These are phyloP conservation scores for Eupithecia vulgata DNA, from an alignment of 2,888 invertebrate species.

Conservation along the genomic window DNA sequence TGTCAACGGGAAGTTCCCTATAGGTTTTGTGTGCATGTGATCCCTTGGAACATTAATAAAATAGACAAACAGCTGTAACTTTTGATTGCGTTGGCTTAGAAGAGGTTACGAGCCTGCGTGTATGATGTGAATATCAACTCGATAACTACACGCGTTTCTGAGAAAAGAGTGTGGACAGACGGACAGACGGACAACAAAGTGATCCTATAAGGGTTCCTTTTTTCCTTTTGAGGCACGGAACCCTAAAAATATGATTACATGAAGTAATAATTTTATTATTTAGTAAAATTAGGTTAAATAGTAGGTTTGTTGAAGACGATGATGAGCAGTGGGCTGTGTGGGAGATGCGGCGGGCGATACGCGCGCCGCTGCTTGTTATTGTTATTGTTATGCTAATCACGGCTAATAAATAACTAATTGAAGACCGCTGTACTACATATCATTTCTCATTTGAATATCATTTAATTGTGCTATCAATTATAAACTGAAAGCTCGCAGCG, in stretches of 20 bases:
- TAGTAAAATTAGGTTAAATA: constrained; percentile 19
- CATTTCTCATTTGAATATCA: constrained; percentile 48
- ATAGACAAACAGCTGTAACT: too few relatives aligned
- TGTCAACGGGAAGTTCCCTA: too few relatives aligned
- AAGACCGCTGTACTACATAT: constrained; percentile 47
- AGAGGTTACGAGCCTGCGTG: too few relatives aligned
- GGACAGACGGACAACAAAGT: too few relatives aligned
- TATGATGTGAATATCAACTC: too few relatives aligned
- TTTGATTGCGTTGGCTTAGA: too few relatives aligned
- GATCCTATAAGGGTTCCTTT: too few relatives aligned
- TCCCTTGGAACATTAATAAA: too few relatives aligned
- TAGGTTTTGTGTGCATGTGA: too few relatives aligned
- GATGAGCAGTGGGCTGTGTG: constrained; percentile 4
- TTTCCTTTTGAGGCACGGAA: too few relatives aligned
- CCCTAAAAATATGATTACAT: not conserved
- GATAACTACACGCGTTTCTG: too few relatives aligned
- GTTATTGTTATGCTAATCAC: constrained; percentile 52
- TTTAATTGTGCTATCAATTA: constrained; percentile 48
- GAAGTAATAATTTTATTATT: constrained; percentile 3
- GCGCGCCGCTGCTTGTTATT: constrained; percentile 29
- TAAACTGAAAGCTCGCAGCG: constrained; percentile 41
- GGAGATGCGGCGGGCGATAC: constrained; percentile 10
- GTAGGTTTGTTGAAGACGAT: constrained; percentile 17
- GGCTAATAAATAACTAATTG: constrained; percentile 54
- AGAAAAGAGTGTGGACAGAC: too few relatives aligned